These are phyloP conservation scores for Sturmia bella DNA, from an alignment of 2,888 invertebrate species.

Conservation along the genomic window DNA sequence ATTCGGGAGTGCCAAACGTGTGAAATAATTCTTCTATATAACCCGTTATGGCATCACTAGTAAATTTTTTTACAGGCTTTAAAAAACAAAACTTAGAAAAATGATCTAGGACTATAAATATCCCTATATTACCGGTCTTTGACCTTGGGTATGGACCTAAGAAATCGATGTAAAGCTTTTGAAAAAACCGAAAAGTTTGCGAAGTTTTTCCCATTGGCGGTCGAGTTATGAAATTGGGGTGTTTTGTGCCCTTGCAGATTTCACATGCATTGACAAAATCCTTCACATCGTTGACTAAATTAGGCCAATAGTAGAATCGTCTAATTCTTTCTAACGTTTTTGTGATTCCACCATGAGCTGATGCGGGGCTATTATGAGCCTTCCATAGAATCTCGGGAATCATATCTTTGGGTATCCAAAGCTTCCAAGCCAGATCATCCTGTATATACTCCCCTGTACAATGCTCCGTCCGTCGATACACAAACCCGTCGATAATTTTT, in stretches of 20 bases:
- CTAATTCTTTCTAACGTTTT: constrained; percentile 47
- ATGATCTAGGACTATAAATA: constrained; percentile 61
- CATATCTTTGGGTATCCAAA: constrained; percentile 51
- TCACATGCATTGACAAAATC: constrained; percentile 38
- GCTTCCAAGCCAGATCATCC: constrained; percentile 51
- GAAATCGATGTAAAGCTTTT: constrained; percentile 54
- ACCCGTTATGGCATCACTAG: constrained; percentile 28
- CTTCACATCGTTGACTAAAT: no score
- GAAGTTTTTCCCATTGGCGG: constrained; percentile 36
- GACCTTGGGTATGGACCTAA: constrained; percentile 59
- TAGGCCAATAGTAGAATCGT: constrained; percentile 53
- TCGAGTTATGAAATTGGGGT: constrained; percentile 39
- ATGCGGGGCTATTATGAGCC: constrained; percentile 21
- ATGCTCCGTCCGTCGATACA: constrained; percentile 45
- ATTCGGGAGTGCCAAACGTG: constrained; percentile 52
- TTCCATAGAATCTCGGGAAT: constrained; percentile 10
- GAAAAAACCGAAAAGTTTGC: constrained; percentile 29
- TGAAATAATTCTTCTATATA: constrained; percentile 57
- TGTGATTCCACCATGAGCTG: constrained; percentile 42
- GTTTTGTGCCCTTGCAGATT: constrained; percentile 50
- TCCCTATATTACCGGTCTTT: constrained; percentile 51
- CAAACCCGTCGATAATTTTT: constrained; percentile 33
- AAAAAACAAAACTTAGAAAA: constrained; percentile 60
- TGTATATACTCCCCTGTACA: constrained; percentile 21
- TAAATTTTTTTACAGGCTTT: constrained; percentile 58